Evolutionary conservation across 2,888 invertebrate genomes (phyloP).

Genomic region (Stenolophus ochropezus): DNA sequence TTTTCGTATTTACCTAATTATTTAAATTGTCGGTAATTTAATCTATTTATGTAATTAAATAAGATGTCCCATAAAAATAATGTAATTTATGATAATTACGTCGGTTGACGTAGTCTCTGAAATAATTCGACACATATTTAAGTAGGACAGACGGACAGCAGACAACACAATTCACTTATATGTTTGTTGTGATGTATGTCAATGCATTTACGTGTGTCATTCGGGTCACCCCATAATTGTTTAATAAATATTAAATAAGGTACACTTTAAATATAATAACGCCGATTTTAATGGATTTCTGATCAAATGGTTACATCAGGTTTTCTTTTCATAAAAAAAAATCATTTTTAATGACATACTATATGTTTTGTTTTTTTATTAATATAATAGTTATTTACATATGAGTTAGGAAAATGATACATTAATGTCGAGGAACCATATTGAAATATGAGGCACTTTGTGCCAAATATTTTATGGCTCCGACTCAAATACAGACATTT

Average conservation of each 20-base stretch:
- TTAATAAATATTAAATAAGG: slow-evolving; percentile 16
- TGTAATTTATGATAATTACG: slow-evolving; percentile 13
- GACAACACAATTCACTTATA: slow-evolving; percentile 17
- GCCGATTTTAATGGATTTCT: slow-evolving; percentile 5
- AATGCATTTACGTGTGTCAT: slow-evolving; percentile 33
- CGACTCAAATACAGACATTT: too few species aligned
- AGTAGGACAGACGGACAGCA: background rate
- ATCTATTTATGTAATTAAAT: background rate
- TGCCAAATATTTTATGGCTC: too few species aligned
- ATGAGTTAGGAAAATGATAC: too few species aligned
- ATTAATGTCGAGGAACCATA: too few species aligned
- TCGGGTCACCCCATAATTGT: slow-evolving; percentile 21
- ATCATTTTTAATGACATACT: slow-evolving; percentile 1
- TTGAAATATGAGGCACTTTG: too few species aligned
- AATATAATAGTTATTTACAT: too few species aligned
- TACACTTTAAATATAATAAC: slow-evolving; percentile 22
- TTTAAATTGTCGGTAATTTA: background rate
- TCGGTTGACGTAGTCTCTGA: background rate
- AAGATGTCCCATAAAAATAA: slow-evolving; percentile 2
- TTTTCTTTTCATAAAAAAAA: background rate
- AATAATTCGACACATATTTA: slow-evolving; percentile 24
- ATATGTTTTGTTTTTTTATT: slow-evolving; percentile 23
- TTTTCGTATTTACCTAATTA: too few species aligned
- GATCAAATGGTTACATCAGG: slow-evolving; percentile 11
- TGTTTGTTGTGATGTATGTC: slow-evolving; percentile 3